These are phyloP conservation scores for Sphyrna mokarran DNA, from an alignment of 2,113 vertebrate genomes.

Conservation along the genomic window DNA sequence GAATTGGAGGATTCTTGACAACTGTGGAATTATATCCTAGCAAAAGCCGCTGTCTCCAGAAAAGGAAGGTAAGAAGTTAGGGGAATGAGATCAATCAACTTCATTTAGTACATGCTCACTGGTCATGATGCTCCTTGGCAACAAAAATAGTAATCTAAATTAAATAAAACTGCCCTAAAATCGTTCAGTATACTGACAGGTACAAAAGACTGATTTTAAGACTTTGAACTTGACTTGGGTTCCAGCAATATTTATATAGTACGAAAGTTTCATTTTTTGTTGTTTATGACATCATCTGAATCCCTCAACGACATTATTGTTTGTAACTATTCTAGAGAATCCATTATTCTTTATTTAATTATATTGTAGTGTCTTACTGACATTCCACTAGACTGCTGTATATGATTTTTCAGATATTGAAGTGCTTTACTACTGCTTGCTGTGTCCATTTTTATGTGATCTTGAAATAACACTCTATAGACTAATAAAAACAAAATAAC, in stretches of 20 bases:
- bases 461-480: not conserved
- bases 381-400: not conserved
- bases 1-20: not conserved
- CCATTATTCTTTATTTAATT: slow-evolving; percentile 31
- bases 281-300: not conserved
- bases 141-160: not conserved
- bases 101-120: not conserved
- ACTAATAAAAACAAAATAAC: slow-evolving; percentile 23
- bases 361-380: slow-evolving; percentile 9
- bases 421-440: not conserved
- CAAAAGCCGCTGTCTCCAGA: not conserved
- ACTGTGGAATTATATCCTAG: not conserved
- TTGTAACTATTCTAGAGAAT: not conserved
- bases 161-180: not conserved
- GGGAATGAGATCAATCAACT: not conserved
- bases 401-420: slow-evolving; percentile 20
- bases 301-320: not conserved
- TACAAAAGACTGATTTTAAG: not conserved
- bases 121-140: not conserved
- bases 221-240: not conserved
- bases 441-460: slow-evolving; percentile 3
- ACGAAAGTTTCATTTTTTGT: slow-evolving; percentile 2
- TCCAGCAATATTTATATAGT: slow-evolving; percentile 12
- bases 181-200: not conserved
- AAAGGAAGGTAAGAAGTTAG: not conserved